Evolutionary conservation across 2,888 invertebrate genomes (phyloP).

Genomic region (Tryphoninae sp.): DNA sequence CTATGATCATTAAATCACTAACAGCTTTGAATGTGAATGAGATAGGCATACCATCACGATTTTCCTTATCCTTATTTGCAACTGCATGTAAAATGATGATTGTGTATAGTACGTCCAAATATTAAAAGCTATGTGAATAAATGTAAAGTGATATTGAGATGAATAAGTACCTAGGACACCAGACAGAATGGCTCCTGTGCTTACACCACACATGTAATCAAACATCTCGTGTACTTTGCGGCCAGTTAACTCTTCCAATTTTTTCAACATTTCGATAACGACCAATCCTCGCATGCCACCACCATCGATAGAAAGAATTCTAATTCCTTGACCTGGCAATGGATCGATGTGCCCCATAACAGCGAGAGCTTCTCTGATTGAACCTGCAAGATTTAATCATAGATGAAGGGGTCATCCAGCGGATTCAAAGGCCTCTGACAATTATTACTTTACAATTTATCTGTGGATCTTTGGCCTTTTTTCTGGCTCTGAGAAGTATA

Average conservation of each 20-base stretch:
- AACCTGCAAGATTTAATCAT: conserved; percentile 66
- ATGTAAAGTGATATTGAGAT: neutral
- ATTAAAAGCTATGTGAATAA: neutral
- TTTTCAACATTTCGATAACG: conserved; percentile 91
- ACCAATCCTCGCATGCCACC: conserved; percentile 95
- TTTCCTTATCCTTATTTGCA: conserved; percentile 65
- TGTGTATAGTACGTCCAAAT: neutral
- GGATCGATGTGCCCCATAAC: conserved; percentile 88
- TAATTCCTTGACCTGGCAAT: conserved; percentile 87
- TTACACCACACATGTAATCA: conserved; percentile 93
- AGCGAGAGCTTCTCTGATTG: conserved; percentile 84
- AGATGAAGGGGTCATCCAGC: conserved; percentile 26
- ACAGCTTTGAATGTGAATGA: neutral
- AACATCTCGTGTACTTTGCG: conserved; percentile 89
- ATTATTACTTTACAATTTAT: conserved; percentile 71
- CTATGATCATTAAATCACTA: too few species aligned
- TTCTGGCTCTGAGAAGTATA: conserved; percentile 84
- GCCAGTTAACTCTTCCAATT: conserved; percentile 88
- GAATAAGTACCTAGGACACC: conserved; percentile 85
- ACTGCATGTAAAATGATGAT: conserved; percentile 68
- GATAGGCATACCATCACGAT: conserved; percentile 50
- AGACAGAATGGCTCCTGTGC: conserved; percentile 92
- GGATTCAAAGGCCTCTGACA: neutral
- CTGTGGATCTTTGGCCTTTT: conserved; percentile 78
- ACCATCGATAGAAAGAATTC: conserved; percentile 93